Evolutionary conservation across 2,113 vertebrate species (phyloP).

Genomic region (Echinops telfairi): DNA sequence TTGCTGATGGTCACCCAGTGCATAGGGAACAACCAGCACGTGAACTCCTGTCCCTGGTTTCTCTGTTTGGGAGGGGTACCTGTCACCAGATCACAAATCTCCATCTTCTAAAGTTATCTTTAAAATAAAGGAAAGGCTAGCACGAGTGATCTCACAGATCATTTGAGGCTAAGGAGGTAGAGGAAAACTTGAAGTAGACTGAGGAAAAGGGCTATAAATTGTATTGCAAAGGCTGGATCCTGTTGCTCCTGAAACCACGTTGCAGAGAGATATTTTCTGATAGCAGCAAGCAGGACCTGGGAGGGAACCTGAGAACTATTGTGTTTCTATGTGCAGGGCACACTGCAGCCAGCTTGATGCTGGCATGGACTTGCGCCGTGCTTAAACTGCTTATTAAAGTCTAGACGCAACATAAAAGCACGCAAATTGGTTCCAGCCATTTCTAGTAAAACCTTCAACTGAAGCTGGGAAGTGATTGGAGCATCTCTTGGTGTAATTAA

Average conservation of each 20-base stretch:
- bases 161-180: conserved; percentile 24
- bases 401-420: conserved; percentile 99
- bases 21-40: not conserved
- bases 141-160: conserved; percentile 12
- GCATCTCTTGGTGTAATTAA: conserved; percentile 89
- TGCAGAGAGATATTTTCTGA: conserved; percentile 51
- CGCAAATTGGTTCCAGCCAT: conserved; percentile 93
- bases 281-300: conserved; percentile 64
- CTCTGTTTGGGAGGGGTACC: not conserved
- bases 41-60: not conserved
- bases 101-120: not conserved
- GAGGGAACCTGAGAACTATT: conserved; percentile 71
- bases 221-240: conserved; percentile 60
- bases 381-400: conserved; percentile 98
- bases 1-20: not conserved
- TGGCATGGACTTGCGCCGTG: conserved; percentile 88
- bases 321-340: conserved; percentile 74
- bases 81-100: conserved; percentile 7
- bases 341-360: conserved; percentile 87
- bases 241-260: conserved; percentile 35
- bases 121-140: conserved; percentile 19
- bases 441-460: conserved; percentile 91
- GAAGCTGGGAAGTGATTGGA: conserved; percentile 89
- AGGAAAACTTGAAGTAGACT: conserved; percentile 56
- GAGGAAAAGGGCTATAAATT: conserved; percentile 25